Conservation (phyloP, 2,797 vertebrate genomes). For the Melanotaenia boesemani region DNA sequence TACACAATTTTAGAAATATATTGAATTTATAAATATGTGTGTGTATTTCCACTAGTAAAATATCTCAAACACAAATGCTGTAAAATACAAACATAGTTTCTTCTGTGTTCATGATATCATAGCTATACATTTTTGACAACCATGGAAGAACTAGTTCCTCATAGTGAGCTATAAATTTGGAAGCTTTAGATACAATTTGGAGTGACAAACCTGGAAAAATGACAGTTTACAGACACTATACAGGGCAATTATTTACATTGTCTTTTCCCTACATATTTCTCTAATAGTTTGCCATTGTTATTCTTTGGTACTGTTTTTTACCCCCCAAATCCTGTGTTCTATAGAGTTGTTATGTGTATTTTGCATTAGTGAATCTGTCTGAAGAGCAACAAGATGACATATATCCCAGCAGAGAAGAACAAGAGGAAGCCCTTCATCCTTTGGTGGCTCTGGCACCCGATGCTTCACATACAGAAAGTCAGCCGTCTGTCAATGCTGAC, state of each 20-base stretch:
- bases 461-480: conserved; percentile 71
- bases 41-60: too few relatives aligned
- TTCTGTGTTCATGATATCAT: too few relatives aligned
- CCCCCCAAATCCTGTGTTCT: background rate
- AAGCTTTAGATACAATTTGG: too few relatives aligned
- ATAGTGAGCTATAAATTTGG: too few relatives aligned
- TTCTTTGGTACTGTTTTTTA: background rate
- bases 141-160: too few relatives aligned
- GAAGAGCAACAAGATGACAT: conserved; percentile 59
- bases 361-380: conserved; percentile 76
- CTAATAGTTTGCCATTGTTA: background rate
- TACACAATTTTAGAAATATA: background rate
- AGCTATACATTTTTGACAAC: too few relatives aligned
- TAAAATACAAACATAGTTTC: background rate
- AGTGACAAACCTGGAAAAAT: too few relatives aligned
- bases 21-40: too few relatives aligned
- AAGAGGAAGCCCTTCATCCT: conserved; percentile 46
- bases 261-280: background rate
- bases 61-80: too few relatives aligned
- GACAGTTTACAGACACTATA: too few relatives aligned
- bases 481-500: conserved; percentile 39
- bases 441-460: conserved; percentile 75
- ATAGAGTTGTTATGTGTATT: conserved; percentile 14
- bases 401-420: conserved; percentile 56
- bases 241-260: too few relatives aligned